Percentiles rank a stretch among this genome's conserved stretches.
Evolutionary conservation across 2,797 vertebrate species (phyloP).

Genomic region (Poeciliopsis presidionis): DNA sequence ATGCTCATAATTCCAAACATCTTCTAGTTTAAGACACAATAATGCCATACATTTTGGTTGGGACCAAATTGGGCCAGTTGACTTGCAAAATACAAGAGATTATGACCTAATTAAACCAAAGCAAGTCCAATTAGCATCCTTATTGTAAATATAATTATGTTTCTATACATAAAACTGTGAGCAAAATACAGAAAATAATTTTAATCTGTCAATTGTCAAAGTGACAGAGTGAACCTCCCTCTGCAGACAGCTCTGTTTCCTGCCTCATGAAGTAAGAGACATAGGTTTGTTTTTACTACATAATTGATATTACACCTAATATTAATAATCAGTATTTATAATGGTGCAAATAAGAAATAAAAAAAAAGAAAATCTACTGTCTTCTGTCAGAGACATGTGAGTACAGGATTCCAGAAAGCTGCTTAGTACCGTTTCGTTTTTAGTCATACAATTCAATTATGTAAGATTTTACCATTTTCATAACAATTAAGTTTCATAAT

Average conservation of each 20-base stretch:
- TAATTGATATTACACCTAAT: not conserved
- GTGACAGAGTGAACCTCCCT: not conserved
- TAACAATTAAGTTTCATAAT: not conserved
- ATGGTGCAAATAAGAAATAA: not conserved
- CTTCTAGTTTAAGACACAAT: not conserved
- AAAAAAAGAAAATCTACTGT: not conserved
- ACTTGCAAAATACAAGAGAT: not conserved
- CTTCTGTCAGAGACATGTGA: not conserved
- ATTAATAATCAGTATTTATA: not conserved
- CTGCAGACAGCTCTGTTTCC: not conserved
- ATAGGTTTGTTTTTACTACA: not conserved
- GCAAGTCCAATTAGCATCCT: not conserved
- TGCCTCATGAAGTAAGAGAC: not conserved
- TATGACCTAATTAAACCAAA: not conserved
- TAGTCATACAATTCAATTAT: not conserved
- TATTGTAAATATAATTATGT: not conserved
- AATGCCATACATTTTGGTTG: not conserved
- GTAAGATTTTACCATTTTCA: not conserved
- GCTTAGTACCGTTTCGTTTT: not conserved
- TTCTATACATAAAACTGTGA: not conserved
- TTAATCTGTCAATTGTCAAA: not conserved
- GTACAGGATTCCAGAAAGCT: not conserved
- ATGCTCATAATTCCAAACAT: not conserved
- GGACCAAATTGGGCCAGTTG: not conserved
- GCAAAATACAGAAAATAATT: not conserved